Evolutionary conservation across 1,140 invertebrate species (phyloP), one percentile per base, ranked within the genome.

Genomic region (Diachasmimorpha longicaudata): DNA sequence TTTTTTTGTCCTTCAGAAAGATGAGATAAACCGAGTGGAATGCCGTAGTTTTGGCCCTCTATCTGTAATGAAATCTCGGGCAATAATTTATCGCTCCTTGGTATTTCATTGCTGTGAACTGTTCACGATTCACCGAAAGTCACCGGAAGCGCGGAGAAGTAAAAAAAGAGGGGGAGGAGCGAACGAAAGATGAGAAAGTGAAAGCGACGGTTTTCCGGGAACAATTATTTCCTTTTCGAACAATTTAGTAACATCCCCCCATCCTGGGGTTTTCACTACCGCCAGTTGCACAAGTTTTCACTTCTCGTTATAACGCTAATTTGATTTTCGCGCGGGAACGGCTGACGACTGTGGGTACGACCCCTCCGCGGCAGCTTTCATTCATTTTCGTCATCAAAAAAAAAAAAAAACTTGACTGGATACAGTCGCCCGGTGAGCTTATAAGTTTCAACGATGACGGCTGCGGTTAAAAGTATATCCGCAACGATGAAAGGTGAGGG

Each of bases 11-110:
- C 39, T 42, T 42, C 9, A 42, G 13, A 42, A 42, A 42, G 39
- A 42, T 42, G 39, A 42, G 39, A 42, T 42, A 42, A 42, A 42
- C 39, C 13, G 39, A 31, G 31, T 31, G 31, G 31, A 31, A 31
- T 31, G 31, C 31, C 31, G 39, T 42, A 42, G 39, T 42, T 42
- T 42, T 42, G 39, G 39, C 11, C 4, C 11, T 76, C 46, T 82
- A 82, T 82, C 81, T 82, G 80, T 81, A 82, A 82, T 82, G 80
- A 82, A 82, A 82, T 82, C 81, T 80, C 37, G 68, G 69, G 75
- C 75, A 77, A 81, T 82, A 82, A 81, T 82, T 82, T 79, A 78
- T 80, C 80, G 78, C 72, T 68, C 74, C 37, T 74, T 76, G 66
- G 75, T 71, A 75, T 11, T 39, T 77, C 44, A 70, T 46, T 19